phyloP scores from a whole-genome alignment of 2,888 invertebrate genomes.

The Drosophila leonis region DNA sequence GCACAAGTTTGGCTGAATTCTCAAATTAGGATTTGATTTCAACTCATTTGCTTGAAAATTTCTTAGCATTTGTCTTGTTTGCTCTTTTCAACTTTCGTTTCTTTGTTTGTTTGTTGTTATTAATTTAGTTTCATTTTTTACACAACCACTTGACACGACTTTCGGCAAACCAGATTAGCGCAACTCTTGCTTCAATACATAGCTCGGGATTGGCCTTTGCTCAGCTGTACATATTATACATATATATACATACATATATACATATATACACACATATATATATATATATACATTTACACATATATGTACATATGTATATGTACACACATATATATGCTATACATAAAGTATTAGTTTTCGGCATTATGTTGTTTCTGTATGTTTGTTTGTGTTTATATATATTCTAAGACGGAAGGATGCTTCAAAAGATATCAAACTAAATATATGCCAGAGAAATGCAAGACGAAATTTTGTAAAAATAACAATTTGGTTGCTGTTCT shows the following conservation, averaged over 20 bases:
- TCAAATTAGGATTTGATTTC: conserved; percentile 30
- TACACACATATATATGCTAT: conserved; percentile 18
- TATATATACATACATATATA: conserved; percentile 19
- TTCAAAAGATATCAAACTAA: too few species aligned
- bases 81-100: conserved; percentile 2
- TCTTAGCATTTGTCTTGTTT: conserved; percentile 5
- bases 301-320: background rate
- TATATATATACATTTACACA: background rate
- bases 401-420: too few species aligned
- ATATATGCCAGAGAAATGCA: conserved; percentile 38
- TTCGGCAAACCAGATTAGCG: conserved; percentile 63
- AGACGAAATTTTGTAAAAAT: conserved; percentile 39
- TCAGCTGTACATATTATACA: conserved; percentile 18
- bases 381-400: too few species aligned
- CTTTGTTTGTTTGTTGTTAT: conserved; percentile 13
- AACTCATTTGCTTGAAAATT: conserved; percentile 26
- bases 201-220: conserved; percentile 1
- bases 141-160: conserved; percentile 68
- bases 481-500: conserved; percentile 31
- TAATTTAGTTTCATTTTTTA: conserved; percentile 40
- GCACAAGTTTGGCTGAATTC: conserved; percentile 54
- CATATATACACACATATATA: conserved; percentile 13
- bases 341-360: conserved; percentile 2
- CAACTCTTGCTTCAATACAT: conserved; percentile 18
- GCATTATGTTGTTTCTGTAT: background rate